phyloP scores from a whole-genome alignment of 2,797 vertebrate genomes.

The Denticeps clupeoides region DNA sequence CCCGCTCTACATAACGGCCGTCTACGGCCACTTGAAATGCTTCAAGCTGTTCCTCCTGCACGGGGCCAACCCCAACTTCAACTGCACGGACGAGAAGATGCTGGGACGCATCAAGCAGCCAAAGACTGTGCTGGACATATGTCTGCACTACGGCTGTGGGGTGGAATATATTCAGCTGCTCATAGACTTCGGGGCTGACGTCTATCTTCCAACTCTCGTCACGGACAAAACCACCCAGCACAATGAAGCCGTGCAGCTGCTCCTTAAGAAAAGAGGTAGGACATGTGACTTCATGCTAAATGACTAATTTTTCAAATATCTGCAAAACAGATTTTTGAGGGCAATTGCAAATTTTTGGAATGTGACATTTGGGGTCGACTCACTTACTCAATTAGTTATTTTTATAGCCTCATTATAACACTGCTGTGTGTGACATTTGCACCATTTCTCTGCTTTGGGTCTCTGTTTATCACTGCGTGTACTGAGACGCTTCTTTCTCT shows the following conservation, averaged over 20 bases:
- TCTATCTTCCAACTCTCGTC: slow-evolving; percentile 65
- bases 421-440: too few species aligned
- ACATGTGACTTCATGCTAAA: too few species aligned
- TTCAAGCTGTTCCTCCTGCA: slow-evolving; percentile 76
- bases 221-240: slow-evolving; percentile 45
- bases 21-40: slow-evolving; percentile 81
- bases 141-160: slow-evolving; percentile 71
- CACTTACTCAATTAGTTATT: too few species aligned
- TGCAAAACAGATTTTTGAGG: too few species aligned
- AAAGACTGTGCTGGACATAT: slow-evolving; percentile 81
- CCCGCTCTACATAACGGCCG: slow-evolving; percentile 78
- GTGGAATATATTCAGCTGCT: slow-evolving; percentile 74
- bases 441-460: too few species aligned
- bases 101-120: slow-evolving; percentile 71
- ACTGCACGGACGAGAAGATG: slow-evolving; percentile 73
- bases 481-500: slow-evolving; percentile 6
- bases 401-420: too few species aligned
- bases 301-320: too few species aligned
- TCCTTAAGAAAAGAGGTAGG: slow-evolving; percentile 80
- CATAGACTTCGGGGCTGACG: slow-evolving; percentile 84
- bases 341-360: too few species aligned
- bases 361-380: too few species aligned
- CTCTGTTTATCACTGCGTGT: background rate
- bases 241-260: slow-evolving; percentile 62
- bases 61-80: slow-evolving; percentile 82